Percentiles rank a stretch among this genome's conserved stretches.
Evolutionary conservation across 2,113 vertebrate genomes (phyloP).

Genomic region (Apus apus): DNA sequence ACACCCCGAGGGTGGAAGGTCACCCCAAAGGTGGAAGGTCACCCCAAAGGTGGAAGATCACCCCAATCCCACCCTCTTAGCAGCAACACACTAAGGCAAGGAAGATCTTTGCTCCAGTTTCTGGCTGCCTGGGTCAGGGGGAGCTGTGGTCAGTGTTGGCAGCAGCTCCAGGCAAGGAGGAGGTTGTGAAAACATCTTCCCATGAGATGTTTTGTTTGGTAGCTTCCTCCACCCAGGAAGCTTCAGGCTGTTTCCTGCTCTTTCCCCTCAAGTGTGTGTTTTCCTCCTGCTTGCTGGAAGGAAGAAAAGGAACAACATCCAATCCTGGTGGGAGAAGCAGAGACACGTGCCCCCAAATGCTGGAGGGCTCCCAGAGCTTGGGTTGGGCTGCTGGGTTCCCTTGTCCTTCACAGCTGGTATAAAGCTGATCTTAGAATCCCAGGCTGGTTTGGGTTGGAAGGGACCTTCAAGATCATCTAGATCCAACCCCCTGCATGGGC

Average conservation of each 20-base stretch:
- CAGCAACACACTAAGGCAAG: background rate
- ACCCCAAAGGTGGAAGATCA: no score
- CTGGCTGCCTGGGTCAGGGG: background rate
- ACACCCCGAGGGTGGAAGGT: background rate
- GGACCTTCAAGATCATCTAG: no score
- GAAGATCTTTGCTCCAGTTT: background rate
- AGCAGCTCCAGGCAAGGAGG: background rate
- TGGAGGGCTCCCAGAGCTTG: background rate
- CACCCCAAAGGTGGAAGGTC: no score
- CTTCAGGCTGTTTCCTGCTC: background rate
- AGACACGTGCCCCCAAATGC: background rate
- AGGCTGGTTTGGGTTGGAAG: no score
- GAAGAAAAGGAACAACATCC: background rate
- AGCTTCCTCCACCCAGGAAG: background rate
- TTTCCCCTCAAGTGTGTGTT: background rate
- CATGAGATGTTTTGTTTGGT: background rate
- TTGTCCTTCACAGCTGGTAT: background rate
- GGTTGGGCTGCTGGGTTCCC: background rate
- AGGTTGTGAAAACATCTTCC: background rate
- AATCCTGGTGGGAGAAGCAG: no score
- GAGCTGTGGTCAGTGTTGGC: background rate
- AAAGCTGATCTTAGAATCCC: background rate
- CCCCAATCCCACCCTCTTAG: no score
- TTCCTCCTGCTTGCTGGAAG: background rate
- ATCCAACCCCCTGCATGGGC: no score